These are phyloP conservation scores for Gulo gulo DNA, from an alignment of 2,113 vertebrate species.

Conservation along the genomic window DNA sequence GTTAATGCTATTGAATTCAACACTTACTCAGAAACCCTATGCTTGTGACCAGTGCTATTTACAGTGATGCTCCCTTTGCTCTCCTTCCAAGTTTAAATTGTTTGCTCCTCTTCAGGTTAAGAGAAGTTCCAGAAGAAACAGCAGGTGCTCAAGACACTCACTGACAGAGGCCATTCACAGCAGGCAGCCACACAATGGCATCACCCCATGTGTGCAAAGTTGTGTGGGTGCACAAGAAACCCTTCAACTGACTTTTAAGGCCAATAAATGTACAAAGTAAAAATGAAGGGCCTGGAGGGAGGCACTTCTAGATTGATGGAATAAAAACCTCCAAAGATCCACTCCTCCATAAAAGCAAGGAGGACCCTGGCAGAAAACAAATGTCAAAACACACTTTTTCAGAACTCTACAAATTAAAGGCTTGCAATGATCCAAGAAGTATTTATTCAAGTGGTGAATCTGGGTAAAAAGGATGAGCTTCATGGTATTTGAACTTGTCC, in stretches of 20 bases:
- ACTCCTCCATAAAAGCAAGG: neutral
- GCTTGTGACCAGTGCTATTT: neutral
- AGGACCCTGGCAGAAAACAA: neutral
- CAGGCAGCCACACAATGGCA: neutral
- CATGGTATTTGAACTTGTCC: neutral
- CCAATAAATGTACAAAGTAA: neutral
- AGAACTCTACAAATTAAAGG: neutral
- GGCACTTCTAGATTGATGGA: neutral
- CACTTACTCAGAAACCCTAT: neutral
- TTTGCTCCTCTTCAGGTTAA: neutral
- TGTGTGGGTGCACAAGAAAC: neutral
- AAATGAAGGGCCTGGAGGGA: neutral
- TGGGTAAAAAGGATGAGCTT: neutral
- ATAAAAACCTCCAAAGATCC: neutral
- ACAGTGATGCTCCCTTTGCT: neutral
- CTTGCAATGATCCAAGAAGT: neutral
- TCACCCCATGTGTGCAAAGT: neutral
- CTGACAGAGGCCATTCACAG: neutral
- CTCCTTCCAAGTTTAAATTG: neutral
- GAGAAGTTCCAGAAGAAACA: neutral
- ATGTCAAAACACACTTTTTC: neutral
- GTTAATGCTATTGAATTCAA: neutral
- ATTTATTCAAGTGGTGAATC: neutral
- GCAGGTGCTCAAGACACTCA: neutral
- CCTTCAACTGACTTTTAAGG: neutral